Percentiles rank a stretch among this genome's conserved stretches.
Conservation (phyloP, 2,888 invertebrate genomes). For the Drosophila barbarae region DNA sequence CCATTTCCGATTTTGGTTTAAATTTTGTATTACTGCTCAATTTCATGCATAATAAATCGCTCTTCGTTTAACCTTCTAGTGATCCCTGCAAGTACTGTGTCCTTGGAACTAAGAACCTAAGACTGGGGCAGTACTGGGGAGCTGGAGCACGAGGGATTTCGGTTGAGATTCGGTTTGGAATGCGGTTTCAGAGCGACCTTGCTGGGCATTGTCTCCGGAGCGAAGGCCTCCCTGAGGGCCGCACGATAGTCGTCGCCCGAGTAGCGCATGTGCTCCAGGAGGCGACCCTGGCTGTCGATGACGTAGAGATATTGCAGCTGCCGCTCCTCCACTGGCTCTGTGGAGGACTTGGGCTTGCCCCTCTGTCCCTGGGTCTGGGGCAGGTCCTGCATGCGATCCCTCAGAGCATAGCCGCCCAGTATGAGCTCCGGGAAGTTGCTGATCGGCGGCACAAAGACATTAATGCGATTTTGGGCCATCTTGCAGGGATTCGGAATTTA, state of each 20-base stretch:
- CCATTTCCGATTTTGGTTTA: too few species aligned
- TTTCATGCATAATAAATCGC: background rate
- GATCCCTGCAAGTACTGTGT: background rate
- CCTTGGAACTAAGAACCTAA: background rate
- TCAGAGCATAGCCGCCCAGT: constrained; percentile 10
- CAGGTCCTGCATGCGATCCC: constrained; percentile 10
- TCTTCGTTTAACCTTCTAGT: too few species aligned
- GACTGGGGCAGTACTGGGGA: too few species aligned
- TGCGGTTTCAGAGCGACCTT: background rate
- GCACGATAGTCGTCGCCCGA: constrained; percentile 52
- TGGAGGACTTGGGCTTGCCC: background rate
- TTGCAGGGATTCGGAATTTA: background rate
- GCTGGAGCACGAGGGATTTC: too few species aligned
- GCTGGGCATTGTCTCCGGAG: constrained; percentile 1
- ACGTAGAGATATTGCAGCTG: constrained; percentile 43
- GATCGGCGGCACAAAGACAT: constrained; percentile 42
- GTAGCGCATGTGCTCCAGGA: constrained; percentile 55
- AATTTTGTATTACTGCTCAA: background rate
- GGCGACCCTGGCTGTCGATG: constrained; percentile 36
- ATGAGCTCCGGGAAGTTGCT: constrained; percentile 35
- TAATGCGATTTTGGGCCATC: constrained; percentile 41
- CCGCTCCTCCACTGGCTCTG: constrained; percentile 23
- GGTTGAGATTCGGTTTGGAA: background rate
- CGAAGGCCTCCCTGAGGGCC: constrained; percentile 39
- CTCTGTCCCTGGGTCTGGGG: constrained; percentile 1